Base-by-base conservation (phyloP, 2,113 vertebrate genomes). In the Piaya cayana region DNA sequence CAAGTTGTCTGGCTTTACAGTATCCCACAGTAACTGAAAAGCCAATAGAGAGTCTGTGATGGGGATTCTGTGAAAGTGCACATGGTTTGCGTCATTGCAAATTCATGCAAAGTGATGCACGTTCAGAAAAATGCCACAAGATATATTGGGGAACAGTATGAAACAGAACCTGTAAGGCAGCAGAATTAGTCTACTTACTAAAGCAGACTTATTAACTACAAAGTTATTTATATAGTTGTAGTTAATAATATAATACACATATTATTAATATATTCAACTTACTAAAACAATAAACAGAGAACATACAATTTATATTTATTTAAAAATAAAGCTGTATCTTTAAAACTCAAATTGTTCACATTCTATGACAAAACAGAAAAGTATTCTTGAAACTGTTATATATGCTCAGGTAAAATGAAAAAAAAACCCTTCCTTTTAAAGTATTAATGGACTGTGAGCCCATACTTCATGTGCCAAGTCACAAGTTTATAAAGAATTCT, bases 401-500 rank as follows among this genome's bases (percentile, higher is more conserved):
- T 15, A 89, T 63, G 59, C 21, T 74, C 72, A 53, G 34, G 63
- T 49, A 82, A 42, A 15, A 58, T 37, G 29, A 91, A 85, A 84
- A 82, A n/a, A n/a, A n/a, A 15, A 0, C 14, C 45, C 20, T 89
- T 92, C 49, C 62, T 88, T 87, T 72, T 65, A 87, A 69, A 89
- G 26, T 34, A 55, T 69, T 55, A 72, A 62, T 14, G 25, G 26
- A 19, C 34, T 67, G 71, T 37, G 50, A 88, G 82, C 59, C 50
- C 50, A 65, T 87, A 82, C 50, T 58, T 69, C 82, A 68, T 0
- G 0, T 67, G 87, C 84, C 82, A 94, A 91, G 78, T 80, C 90
- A 82, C 50, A 91, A 90, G 81, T 65, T 82, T 67, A 70, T 55
- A 42, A 82, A 74, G 67, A 91, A 92, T 52, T 94, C 86, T 89